phyloP scores from a whole-genome alignment of 2,113 vertebrate genomes.

The Orcinus orca region DNA sequence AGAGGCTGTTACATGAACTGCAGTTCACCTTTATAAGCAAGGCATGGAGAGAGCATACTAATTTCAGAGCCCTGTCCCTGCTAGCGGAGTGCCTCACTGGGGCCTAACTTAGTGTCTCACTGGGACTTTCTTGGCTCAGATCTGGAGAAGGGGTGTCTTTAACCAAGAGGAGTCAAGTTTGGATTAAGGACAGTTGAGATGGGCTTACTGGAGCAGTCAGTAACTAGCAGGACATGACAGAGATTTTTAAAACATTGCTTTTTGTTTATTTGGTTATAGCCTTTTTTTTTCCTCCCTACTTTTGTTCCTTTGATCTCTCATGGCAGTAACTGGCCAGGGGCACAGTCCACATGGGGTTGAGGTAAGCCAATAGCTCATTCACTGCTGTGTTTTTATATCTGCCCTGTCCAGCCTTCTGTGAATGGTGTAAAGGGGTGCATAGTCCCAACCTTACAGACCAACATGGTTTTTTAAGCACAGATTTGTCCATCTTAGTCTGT shows the following conservation, averaged over 20 bases:
- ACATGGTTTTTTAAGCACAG: not conserved
- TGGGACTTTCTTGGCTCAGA: not conserved
- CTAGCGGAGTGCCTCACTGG: not conserved
- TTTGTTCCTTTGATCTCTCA: not conserved
- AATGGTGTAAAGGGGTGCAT: not conserved
- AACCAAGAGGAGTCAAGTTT: not conserved
- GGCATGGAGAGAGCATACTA: not conserved
- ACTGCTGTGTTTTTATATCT: not conserved
- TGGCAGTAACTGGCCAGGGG: slow-evolving; percentile 52
- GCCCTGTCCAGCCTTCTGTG: not conserved
- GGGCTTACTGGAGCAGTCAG: not conserved
- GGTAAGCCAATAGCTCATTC: slow-evolving; percentile 30
- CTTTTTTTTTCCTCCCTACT: slow-evolving; percentile 58
- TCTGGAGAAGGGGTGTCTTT: not conserved
- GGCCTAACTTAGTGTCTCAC: not conserved
- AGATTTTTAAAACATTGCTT: slow-evolving; percentile 35
- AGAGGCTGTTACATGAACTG: not conserved
- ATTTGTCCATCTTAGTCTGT: not conserved
- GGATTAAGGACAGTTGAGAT: not conserved
- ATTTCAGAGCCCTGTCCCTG: not conserved
- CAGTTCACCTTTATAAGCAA: not conserved
- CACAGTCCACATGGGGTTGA: not conserved
- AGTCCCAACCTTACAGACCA: not conserved
- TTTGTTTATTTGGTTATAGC: slow-evolving; percentile 48
- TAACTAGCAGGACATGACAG: slow-evolving; percentile 14